Percentiles rank a stretch among this genome's conserved stretches.
Conservation (phyloP, 2,113 vertebrate species). For the Bothrops jararaca region DNA sequence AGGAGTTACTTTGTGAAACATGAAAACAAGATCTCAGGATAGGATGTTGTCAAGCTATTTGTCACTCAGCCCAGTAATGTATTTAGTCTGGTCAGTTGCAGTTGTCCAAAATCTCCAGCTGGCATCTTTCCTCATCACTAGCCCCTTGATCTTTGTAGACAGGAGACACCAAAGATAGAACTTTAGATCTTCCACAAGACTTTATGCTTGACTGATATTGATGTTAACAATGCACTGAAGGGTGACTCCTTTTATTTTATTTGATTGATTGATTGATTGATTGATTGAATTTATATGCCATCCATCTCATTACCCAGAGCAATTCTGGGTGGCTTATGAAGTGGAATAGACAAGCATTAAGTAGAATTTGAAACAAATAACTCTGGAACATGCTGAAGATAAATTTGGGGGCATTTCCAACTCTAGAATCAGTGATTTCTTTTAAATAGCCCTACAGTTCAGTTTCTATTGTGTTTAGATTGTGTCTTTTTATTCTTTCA, state of each 20-base stretch:
- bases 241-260: not conserved
- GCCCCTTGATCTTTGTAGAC: not conserved
- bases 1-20: too few species aligned
- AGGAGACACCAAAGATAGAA: not conserved
- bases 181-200: not conserved
- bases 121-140: not conserved
- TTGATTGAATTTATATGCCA: too few species aligned
- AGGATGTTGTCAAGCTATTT: not conserved
- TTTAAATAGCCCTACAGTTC: not conserved
- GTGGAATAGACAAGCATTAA: not conserved
- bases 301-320: too few species aligned
- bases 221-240: not conserved
- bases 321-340: not conserved
- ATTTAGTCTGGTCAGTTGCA: not conserved
- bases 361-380: not conserved
- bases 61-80: not conserved
- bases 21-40: not conserved
- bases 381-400: not conserved
- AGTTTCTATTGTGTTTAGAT: not conserved
- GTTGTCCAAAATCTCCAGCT: not conserved
- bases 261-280: too few species aligned
- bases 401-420: not conserved
- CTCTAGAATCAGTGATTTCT: not conserved
- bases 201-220: too few species aligned
- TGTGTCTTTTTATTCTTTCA: not conserved